Base-by-base conservation (phyloP, 2,888 invertebrate species). In the Orchestes rusci region DNA sequence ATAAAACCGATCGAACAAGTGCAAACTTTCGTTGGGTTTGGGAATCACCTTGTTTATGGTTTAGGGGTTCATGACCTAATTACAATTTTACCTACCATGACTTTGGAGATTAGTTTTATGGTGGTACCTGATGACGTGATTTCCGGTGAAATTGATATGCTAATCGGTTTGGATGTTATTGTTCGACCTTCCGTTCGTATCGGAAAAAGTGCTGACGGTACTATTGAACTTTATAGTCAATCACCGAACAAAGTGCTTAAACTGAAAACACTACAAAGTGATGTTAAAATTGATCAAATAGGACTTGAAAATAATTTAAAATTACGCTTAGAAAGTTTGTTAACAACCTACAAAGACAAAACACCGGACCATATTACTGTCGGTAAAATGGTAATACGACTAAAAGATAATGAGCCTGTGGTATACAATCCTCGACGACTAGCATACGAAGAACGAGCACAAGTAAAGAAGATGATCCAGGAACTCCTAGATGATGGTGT, bases 101-200 rank as follows among this genome's bases (percentile, higher is more conserved):
- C 48, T 4, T 34, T 53, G 15, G 47, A 49, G 40, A 45, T 53
- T 16, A 18, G 15, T 18, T 52, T 53, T 17, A 51, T n/a, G n/a
- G n/a, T n/a, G n/a, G n/a, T n/a, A n/a, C n/a, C n/a, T n/a, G n/a
- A n/a, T n/a, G n/a, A n/a, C n/a, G n/a, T n/a, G n/a, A n/a, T n/a
- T n/a, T n/a, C n/a, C n/a, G n/a, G n/a, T n/a, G n/a, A n/a, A n/a
- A n/a, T n/a, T n/a, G n/a, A n/a, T n/a, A n/a, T n/a, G n/a, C n/a
- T n/a, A n/a, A n/a, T n/a, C n/a, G n/a, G 51, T 10, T 53, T 43
- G 47, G 53, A 53, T 16, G 39, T 53, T 36, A 53, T 53, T 4
- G 37, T 28, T 13, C 45, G 30, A 29, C 42, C 43, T 12, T 33
- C 5, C 15, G 5, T 38, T 10, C 27, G 12, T 3, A 13, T 38